These are phyloP conservation scores for Neoarius graeffei DNA, from an alignment of 2,113 vertebrate species.

Conservation along the genomic window DNA sequence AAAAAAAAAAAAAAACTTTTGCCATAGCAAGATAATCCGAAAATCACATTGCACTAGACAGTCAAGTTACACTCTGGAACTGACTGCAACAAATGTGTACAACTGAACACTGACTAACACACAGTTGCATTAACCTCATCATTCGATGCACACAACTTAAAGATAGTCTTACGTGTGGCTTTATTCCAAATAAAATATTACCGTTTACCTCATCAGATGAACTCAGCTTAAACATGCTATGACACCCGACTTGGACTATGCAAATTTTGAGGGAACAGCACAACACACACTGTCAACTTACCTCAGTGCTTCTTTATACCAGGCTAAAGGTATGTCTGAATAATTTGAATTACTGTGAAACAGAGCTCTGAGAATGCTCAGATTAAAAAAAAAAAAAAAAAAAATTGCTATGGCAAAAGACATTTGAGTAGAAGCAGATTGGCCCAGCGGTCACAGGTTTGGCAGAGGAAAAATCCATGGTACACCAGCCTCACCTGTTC, in stretches of 20 bases:
- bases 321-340: background rate
- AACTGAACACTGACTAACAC: background rate
- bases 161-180: background rate
- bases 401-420: slow-evolving; percentile 92
- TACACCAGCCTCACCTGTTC: slow-evolving; percentile 91
- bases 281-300: slow-evolving; percentile 43
- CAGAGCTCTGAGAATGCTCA: background rate
- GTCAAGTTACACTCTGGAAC: slow-evolving; percentile 50
- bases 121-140: slow-evolving; percentile 28
- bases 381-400: slow-evolving; percentile 47
- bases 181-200: background rate
- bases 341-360: background rate
- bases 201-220: background rate
- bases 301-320: slow-evolving; percentile 28
- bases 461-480: slow-evolving; percentile 65
- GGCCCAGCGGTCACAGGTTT: slow-evolving; percentile 77
- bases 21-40: slow-evolving; percentile 93
- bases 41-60: slow-evolving; percentile 58
- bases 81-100: slow-evolving; percentile 45
- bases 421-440: slow-evolving; percentile 87
- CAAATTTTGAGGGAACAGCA: slow-evolving; percentile 11
- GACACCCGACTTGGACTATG: background rate
- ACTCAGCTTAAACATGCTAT: background rate
- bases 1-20: slow-evolving; percentile 66
- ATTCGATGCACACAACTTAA: slow-evolving; percentile 9